Evolutionary conservation across 1,140 invertebrate genomes (phyloP).

Genomic region (Luehdorfia chinensis): DNA sequence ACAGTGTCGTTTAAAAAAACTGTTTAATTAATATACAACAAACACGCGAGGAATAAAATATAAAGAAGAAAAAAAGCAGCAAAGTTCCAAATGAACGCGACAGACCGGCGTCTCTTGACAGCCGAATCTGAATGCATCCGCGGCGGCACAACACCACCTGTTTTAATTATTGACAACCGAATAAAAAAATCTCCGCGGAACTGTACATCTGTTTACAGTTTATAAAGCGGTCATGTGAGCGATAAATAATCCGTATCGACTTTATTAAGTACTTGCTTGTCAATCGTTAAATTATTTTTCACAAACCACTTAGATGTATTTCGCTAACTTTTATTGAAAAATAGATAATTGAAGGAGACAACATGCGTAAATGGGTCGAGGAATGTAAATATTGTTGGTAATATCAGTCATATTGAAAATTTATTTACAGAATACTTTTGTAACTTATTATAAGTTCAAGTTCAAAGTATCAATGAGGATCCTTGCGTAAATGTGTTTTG

Average conservation of each 20-base stretch:
- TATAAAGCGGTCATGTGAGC: slow-evolving; percentile 3
- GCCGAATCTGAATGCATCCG: slow-evolving; percentile 30
- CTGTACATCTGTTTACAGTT: background rate
- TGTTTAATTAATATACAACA: too few relatives aligned
- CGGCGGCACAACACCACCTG: slow-evolving; percentile 23
- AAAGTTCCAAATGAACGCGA: slow-evolving; percentile 9
- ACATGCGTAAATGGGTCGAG: background rate
- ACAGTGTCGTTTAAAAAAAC: too few relatives aligned
- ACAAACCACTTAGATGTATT: background rate
- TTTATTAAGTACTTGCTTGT: slow-evolving; percentile 4
- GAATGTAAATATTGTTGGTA: too few relatives aligned
- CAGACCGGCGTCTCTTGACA: slow-evolving; percentile 30
- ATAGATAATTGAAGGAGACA: slow-evolving; percentile 3
- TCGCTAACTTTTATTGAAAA: background rate
- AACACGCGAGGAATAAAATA: too few relatives aligned
- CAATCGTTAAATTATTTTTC: background rate
- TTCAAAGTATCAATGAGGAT: too few relatives aligned
- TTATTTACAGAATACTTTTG: too few relatives aligned
- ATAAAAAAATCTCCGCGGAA: slow-evolving; percentile 22
- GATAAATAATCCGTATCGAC: slow-evolving; percentile 2
- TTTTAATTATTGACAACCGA: slow-evolving; percentile 36
- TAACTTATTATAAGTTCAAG: too few relatives aligned
- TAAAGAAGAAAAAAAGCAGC: slow-evolving; percentile 3
- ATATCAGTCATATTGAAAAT: too few relatives aligned
- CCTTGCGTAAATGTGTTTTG: too few relatives aligned